phyloP scores from a whole-genome alignment of 2,888 invertebrate genomes.

The Lasioglossum figueresi region DNA sequence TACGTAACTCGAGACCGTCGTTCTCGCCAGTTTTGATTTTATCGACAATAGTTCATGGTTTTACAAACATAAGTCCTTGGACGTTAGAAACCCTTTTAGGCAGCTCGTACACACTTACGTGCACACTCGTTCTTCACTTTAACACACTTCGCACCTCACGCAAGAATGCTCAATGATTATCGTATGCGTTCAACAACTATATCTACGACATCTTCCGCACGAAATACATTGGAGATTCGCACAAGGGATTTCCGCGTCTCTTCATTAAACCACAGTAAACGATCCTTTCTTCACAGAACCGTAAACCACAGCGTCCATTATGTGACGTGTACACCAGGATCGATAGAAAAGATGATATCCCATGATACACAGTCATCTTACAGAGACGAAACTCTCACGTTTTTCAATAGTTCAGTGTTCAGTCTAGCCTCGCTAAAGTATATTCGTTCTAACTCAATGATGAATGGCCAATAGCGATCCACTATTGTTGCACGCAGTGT shows the following conservation, averaged over 20 bases:
- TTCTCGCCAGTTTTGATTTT: slow-evolving; percentile 50
- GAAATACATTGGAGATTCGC: slow-evolving; percentile 44
- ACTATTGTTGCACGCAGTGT: too few species aligned
- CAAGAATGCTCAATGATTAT: slow-evolving; percentile 62
- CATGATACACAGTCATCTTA: neutral
- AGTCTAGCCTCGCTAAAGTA: neutral
- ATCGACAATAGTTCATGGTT: slow-evolving; percentile 66
- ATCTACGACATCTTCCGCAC: slow-evolving; percentile 42
- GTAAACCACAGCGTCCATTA: slow-evolving; percentile 63
- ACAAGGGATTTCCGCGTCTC: slow-evolving; percentile 28
- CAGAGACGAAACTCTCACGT: neutral
- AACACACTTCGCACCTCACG: slow-evolving; percentile 80
- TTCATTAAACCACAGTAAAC: slow-evolving; percentile 60
- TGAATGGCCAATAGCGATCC: too few species aligned
- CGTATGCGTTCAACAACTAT: slow-evolving; percentile 38
- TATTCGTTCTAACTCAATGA: too few species aligned
- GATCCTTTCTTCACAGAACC: slow-evolving; percentile 47
- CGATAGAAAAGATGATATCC: slow-evolving; percentile 43
- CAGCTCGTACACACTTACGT: slow-evolving; percentile 81
- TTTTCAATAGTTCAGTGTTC: neutral
- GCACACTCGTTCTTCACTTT: slow-evolving; percentile 79
- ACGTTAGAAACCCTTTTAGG: slow-evolving; percentile 69
- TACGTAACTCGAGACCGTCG: slow-evolving; percentile 59
- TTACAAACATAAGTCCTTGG: slow-evolving; percentile 62
- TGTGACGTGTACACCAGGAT: slow-evolving; percentile 63